Conservation (phyloP, 2,888 invertebrate species). For the Eupithecia inturbata region DNA sequence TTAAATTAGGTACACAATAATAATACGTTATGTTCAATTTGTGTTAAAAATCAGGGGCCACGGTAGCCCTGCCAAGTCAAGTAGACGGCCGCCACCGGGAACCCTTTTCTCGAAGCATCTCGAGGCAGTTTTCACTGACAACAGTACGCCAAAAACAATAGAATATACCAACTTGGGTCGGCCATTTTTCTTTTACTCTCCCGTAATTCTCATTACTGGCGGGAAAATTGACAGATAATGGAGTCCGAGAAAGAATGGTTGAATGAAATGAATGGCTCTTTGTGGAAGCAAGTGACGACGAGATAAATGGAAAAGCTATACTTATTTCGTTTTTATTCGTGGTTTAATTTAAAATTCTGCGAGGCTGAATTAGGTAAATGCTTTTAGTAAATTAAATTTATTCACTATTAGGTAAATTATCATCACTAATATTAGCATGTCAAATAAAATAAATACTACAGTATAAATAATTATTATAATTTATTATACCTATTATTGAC, state of each 20-base stretch:
- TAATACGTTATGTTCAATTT: neutral
- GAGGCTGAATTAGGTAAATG: neutral
- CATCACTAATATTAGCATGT: too few relatives aligned
- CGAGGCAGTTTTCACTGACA: neutral
- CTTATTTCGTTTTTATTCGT: neutral
- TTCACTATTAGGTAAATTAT: too few relatives aligned
- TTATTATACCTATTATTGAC: too few relatives aligned
- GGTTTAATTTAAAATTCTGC: neutral
- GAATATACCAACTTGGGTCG: conserved; percentile 29
- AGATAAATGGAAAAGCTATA: neutral
- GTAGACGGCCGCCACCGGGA: neutral
- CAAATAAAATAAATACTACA: too few relatives aligned
- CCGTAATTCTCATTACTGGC: conserved; percentile 59
- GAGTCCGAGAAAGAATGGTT: conserved; percentile 51
- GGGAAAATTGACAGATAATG: conserved; percentile 65
- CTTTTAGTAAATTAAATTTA: too few relatives aligned
- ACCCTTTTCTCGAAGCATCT: neutral
- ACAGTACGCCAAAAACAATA: conserved; percentile 49
- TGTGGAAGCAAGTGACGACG: conserved; percentile 17
- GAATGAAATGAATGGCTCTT: conserved; percentile 46
- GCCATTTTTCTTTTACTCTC: conserved; percentile 48
- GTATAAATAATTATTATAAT: too few relatives aligned
- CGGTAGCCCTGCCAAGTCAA: too few relatives aligned
- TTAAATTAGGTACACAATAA: too few relatives aligned
- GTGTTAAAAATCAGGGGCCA: neutral